Conservation (phyloP, 2,113 vertebrate species). For the Tupaia tana region DNA sequence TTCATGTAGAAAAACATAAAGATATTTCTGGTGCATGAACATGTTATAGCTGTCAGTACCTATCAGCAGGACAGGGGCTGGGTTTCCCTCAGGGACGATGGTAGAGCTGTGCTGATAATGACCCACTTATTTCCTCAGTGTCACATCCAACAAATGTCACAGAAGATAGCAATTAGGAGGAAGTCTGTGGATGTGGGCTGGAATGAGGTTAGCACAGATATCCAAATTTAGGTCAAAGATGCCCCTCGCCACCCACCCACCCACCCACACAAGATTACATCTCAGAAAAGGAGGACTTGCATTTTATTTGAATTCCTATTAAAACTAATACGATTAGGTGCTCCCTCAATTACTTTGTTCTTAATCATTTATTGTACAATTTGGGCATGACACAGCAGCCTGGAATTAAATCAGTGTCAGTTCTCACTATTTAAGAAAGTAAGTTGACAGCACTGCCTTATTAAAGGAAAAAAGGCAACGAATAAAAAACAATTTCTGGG, state of each 20-base stretch:
- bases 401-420: not conserved
- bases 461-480: not conserved
- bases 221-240: constrained; percentile 25
- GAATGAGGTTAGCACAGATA: not conserved
- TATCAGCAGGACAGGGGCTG: not conserved
- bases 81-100: not conserved
- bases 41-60: not conserved
- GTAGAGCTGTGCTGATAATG: not conserved
- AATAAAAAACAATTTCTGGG: not conserved
- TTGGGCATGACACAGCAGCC: not conserved
- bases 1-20: not conserved
- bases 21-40: not conserved
- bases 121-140: constrained; percentile 6
- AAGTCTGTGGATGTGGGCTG: not conserved
- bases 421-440: constrained; percentile 37
- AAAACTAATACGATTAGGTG: not conserved
- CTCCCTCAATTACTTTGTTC: not conserved
- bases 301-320: not conserved
- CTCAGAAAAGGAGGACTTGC: not conserved
- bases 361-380: not conserved
- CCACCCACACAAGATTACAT: not conserved
- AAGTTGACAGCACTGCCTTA: not conserved
- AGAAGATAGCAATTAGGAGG: constrained; percentile 1
- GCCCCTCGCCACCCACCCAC: not conserved
- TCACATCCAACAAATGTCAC: not conserved